These are phyloP conservation scores for Phengaris arion DNA, from an alignment of 2,888 invertebrate species.

Conservation along the genomic window DNA sequence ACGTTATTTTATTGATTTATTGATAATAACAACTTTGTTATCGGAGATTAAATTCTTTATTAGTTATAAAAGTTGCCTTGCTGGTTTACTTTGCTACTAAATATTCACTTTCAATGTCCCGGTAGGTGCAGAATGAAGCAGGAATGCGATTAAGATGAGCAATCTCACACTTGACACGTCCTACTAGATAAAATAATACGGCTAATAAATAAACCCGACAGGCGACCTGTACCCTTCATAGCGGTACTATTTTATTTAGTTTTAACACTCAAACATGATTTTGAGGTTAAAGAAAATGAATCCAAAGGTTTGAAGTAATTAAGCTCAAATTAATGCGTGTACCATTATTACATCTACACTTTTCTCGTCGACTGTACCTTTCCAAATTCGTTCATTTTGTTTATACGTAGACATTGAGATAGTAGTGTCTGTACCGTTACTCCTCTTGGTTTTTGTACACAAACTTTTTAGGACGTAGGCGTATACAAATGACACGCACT, in stretches of 20 bases:
- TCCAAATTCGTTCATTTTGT: slow-evolving; percentile 35
- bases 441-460: slow-evolving; percentile 25
- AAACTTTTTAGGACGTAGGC: slow-evolving; percentile 11
- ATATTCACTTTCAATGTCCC: not conserved
- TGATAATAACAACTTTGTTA: slow-evolving; percentile 23
- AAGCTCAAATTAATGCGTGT: not conserved
- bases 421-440: slow-evolving; percentile 21
- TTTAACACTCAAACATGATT: not conserved
- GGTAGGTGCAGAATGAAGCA: not conserved
- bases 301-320: not conserved
- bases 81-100: slow-evolving; percentile 21
- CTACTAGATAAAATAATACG: slow-evolving; percentile 11
- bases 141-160: slow-evolving; percentile 19
- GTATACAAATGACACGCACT: slow-evolving; percentile 4
- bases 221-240: not conserved
- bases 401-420: slow-evolving; percentile 26
- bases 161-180: slow-evolving; percentile 3
- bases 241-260: not conserved
- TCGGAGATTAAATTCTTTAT: slow-evolving; percentile 26
- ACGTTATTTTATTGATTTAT: slow-evolving; percentile 28
- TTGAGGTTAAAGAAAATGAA: not conserved
- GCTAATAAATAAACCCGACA: not conserved
- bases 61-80: slow-evolving; percentile 16
- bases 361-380: slow-evolving; percentile 1
- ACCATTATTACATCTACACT: not conserved